Percentiles rank a stretch among this genome's conserved stretches.
Evolutionary conservation across 2,797 vertebrate genomes (phyloP).

Genomic region (Rhadinocentrus ornatus): DNA sequence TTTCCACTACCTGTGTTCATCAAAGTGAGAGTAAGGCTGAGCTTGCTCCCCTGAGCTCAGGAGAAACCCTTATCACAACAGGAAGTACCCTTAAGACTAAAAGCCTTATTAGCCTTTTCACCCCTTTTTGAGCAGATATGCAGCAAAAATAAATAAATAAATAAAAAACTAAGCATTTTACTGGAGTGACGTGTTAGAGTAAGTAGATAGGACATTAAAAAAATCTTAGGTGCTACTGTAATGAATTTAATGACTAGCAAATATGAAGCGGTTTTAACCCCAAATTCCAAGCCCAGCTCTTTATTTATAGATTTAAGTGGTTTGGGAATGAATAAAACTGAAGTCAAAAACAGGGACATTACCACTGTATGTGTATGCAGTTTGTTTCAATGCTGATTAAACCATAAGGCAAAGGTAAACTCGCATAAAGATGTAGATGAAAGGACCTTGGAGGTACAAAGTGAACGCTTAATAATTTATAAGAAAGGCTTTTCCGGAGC

Average conservation of each 20-base stretch:
- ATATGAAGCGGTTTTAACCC: not conserved
- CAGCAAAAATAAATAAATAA: not conserved
- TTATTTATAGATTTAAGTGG: constrained; percentile 1
- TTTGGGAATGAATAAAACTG: not conserved
- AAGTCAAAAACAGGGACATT: constrained; percentile 3
- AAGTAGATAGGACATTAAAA: not conserved
- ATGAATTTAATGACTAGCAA: not conserved
- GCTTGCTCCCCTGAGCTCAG: not conserved
- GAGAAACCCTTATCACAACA: not conserved
- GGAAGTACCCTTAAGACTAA: not conserved
- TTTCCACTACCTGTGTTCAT: not conserved
- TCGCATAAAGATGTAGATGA: constrained; percentile 27
- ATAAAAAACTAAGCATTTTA: not conserved
- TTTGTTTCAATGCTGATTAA: constrained; percentile 39
- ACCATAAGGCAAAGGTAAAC: constrained; percentile 21
- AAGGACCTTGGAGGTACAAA: constrained; percentile 16
- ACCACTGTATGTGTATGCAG: not conserved
- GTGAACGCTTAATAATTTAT: constrained; percentile 47
- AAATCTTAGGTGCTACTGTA: not conserved
- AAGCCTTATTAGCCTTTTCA: not conserved
- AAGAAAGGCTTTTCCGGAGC: constrained; percentile 16
- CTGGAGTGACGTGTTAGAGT: not conserved
- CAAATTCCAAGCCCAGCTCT: not conserved
- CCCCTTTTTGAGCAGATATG: not conserved
- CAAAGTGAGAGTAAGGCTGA: not conserved